phyloP scores from a whole-genome alignment of 2,888 invertebrate species.

The Apeira syringaria region DNA sequence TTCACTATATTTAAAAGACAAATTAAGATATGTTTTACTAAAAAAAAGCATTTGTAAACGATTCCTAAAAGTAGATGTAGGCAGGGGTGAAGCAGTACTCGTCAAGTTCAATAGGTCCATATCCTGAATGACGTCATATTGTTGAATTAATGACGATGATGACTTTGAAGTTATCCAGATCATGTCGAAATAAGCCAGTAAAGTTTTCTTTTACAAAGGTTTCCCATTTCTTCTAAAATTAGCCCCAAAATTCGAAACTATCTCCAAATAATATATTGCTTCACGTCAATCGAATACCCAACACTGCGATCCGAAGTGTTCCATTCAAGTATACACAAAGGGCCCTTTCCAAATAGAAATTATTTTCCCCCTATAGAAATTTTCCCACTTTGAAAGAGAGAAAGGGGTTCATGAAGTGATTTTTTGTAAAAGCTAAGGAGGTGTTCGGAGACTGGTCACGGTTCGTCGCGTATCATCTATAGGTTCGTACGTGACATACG shows the following conservation, averaged over 20 bases:
- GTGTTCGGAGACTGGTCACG: slow-evolving; percentile 46
- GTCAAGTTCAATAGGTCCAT: no score
- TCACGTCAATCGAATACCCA: slow-evolving; percentile 16
- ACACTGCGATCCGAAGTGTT: slow-evolving; percentile 24
- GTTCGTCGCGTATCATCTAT: slow-evolving; percentile 49
- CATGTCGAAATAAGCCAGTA: no score
- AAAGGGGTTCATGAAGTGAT: slow-evolving; percentile 48
- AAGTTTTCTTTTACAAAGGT: no score
- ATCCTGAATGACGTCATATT: no score
- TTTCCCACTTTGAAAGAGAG: slow-evolving; percentile 59
- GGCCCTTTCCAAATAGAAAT: slow-evolving; percentile 54
- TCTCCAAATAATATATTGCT: slow-evolving; percentile 23
- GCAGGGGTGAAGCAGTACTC: no score
- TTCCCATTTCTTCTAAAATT: slow-evolving; percentile 1
- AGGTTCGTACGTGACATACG: slow-evolving; percentile 41
- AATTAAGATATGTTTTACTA: no score
- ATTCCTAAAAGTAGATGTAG: no score
- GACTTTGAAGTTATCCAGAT: no score
- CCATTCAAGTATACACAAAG: slow-evolving; percentile 41
- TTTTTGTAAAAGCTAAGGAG: slow-evolving; percentile 60
- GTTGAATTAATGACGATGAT: no score
- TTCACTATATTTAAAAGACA: no score
- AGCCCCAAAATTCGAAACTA: slow-evolving; percentile 13
- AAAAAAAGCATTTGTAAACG: no score
- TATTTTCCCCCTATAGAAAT: slow-evolving; percentile 65